Evolutionary conservation across 2,797 vertebrate genomes (phyloP), one percentile per base, ranked within the genome.

Genomic region (Nyctibius grandis): DNA sequence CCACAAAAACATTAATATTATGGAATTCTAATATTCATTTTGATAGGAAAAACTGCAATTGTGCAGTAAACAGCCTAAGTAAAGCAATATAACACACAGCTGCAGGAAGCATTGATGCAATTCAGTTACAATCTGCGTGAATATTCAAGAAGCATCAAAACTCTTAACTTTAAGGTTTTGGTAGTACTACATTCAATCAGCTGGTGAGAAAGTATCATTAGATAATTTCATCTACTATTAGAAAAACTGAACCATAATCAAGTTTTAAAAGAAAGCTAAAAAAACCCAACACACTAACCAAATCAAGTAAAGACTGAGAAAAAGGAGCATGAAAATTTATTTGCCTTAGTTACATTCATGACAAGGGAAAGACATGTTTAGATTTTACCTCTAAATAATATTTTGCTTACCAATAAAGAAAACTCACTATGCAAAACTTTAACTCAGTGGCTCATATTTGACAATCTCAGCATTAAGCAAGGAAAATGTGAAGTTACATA

Each of bases 141-240:
- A 96, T 80, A 95, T 92, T 94, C 79, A 94, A 97, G 95, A 78
- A 95, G 95, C 85, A 96, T 80, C 67, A 69, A 78, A 94, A 50
- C 33, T 54, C 79, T 84, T 50, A 48, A 88, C 77, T 85, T 73
- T 57, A 90, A 88, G 48, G 59, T 87, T 73, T 94, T 95, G 89
- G 61, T 42, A 87, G 91, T 82, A 84, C 82, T 78, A 81, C 36
- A 40, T 78, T 85, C 57, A 94, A 85, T 89, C 91, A 96, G 61
- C 33, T 57, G 38, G 50, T 96, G 72, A 93, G 92, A 97, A 96
- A 84, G 63, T 88, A 94, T 69, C 26, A 84, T 83, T 94, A 91
- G 64, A 60, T 70, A 79, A 88, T 91, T 95, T 94, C 67, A 67
- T 22, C 42, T 63, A 45, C 40, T 54, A 77, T 77, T 89, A 91